These are phyloP conservation scores for Caranx melampygus DNA, from an alignment of 2,113 vertebrate genomes.

Conservation along the genomic window DNA sequence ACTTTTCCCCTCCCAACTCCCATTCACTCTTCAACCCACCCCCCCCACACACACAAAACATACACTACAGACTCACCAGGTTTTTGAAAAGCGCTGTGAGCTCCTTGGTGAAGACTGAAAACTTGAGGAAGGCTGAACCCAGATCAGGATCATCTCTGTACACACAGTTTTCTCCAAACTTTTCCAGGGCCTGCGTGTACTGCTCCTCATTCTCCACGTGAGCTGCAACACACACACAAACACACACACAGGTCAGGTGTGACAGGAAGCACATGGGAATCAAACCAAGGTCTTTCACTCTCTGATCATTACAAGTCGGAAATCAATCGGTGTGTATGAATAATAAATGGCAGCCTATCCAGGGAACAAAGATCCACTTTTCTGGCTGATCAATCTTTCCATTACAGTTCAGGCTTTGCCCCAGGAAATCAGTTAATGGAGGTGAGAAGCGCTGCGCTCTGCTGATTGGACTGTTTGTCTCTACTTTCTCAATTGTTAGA, in stretches of 20 bases:
- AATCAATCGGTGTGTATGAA: constrained; percentile 62
- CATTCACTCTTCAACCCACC: neutral
- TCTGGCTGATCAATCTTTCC: neutral
- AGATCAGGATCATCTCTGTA: constrained; percentile 98
- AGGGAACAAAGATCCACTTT: constrained; percentile 20
- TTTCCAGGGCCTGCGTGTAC: constrained; percentile 98
- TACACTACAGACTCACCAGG: constrained; percentile 86
- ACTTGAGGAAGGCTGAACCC: constrained; percentile 97
- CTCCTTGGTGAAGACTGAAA: constrained; percentile 99
- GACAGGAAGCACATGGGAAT: constrained; percentile 3
- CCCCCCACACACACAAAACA: neutral
- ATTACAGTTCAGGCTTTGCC: constrained; percentile 9
- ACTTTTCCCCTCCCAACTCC: constrained; percentile 7
- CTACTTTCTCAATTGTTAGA: neutral
- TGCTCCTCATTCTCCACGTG: constrained; percentile 99
- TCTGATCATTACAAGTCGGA: constrained; percentile 28
- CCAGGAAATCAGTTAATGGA: neutral
- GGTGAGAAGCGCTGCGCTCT: no score
- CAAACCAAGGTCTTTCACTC: constrained; percentile 13
- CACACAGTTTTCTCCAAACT: constrained; percentile 98
- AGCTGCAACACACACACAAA: constrained; percentile 81
- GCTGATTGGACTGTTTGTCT: neutral
- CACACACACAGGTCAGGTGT: constrained; percentile 30
- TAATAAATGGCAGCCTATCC: constrained; percentile 51
- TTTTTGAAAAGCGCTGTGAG: constrained; percentile 99